These are phyloP conservation scores for Microcaecilia unicolor DNA, from an alignment of 2,797 vertebrate genomes.

Conservation along the genomic window DNA sequence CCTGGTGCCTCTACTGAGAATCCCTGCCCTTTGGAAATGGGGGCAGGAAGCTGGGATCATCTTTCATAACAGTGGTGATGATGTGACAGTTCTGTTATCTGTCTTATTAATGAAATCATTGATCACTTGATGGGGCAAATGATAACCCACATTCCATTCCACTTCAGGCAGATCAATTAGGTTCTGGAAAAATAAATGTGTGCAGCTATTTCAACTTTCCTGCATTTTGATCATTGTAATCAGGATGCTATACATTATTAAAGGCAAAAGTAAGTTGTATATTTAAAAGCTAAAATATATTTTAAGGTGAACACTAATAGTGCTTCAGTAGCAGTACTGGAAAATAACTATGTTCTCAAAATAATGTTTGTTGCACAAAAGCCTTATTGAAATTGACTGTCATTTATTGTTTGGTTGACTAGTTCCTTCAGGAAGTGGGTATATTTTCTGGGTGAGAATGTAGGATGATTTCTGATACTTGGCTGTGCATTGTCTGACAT, in stretches of 20 bases:
- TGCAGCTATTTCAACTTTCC: slow-evolving; percentile 32
- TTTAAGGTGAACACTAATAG: too few relatives aligned
- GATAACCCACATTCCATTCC: slow-evolving; percentile 75
- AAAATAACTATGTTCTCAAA: neutral
- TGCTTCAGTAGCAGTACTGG: neutral
- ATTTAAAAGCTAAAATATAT: too few relatives aligned
- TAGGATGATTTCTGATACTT: slow-evolving; percentile 56
- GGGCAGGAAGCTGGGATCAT: slow-evolving; percentile 78
- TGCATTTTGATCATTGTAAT: slow-evolving; percentile 13
- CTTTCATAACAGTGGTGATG: slow-evolving; percentile 85
- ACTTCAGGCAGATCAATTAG: slow-evolving; percentile 45
- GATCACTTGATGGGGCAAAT: slow-evolving; percentile 97
- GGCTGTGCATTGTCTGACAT: slow-evolving; percentile 50
- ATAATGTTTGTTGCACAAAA: neutral
- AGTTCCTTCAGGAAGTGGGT: slow-evolving; percentile 30
- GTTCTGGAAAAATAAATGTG: slow-evolving; percentile 34
- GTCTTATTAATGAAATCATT: slow-evolving; percentile 99
- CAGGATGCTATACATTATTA: too few relatives aligned
- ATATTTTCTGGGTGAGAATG: slow-evolving; percentile 19
- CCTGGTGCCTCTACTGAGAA: slow-evolving; percentile 66
- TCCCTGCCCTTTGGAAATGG: slow-evolving; percentile 68
- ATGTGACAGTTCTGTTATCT: slow-evolving; percentile 90
- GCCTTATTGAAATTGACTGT: neutral
- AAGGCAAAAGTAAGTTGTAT: slow-evolving; percentile 4
- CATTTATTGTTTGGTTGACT: slow-evolving; percentile 34